Conservation (phyloP, 1,140 invertebrate species). For the Panagrolaimus sp. region DNA sequence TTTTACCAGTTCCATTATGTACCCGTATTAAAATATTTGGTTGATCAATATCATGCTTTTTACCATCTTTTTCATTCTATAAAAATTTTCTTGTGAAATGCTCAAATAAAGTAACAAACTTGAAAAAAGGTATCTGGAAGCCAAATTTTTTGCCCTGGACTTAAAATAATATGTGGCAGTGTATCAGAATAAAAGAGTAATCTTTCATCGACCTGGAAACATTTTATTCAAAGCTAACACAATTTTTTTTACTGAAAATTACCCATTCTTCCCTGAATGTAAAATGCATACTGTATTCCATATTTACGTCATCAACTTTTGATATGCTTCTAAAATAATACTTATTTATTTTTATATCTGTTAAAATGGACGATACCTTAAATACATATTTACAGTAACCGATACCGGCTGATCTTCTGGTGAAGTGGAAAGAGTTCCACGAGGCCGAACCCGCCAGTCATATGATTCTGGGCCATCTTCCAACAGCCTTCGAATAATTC, state of each 20-base stretch:
- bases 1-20: constrained; percentile 78
- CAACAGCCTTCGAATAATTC: constrained; percentile 41
- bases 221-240: too few species aligned
- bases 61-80: constrained; percentile 94
- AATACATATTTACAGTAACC: constrained; percentile 72
- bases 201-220: constrained; percentile 71
- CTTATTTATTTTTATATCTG: too few species aligned
- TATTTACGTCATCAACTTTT: constrained; percentile 96
- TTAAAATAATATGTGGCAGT: constrained; percentile 39
- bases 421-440: constrained; percentile 33
- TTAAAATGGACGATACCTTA: constrained; percentile 26
- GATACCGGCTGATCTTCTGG: constrained; percentile 62
- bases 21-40: constrained; percentile 77
- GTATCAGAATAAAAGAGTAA: constrained; percentile 67
- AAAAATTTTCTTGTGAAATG: constrained; percentile 62
- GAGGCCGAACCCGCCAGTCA: constrained; percentile 52
- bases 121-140: constrained; percentile 55
- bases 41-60: constrained; percentile 81
- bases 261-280: constrained; percentile 89
- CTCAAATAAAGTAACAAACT: not conserved
- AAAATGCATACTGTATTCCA: constrained; percentile 69
- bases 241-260: too few species aligned
- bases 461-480: constrained; percentile 32
- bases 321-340: constrained; percentile 66
- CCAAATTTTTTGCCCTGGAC: constrained; percentile 37